Base-by-base conservation (phyloP, 1,140 invertebrate species). In the Armadillidium nasatum region DNA sequence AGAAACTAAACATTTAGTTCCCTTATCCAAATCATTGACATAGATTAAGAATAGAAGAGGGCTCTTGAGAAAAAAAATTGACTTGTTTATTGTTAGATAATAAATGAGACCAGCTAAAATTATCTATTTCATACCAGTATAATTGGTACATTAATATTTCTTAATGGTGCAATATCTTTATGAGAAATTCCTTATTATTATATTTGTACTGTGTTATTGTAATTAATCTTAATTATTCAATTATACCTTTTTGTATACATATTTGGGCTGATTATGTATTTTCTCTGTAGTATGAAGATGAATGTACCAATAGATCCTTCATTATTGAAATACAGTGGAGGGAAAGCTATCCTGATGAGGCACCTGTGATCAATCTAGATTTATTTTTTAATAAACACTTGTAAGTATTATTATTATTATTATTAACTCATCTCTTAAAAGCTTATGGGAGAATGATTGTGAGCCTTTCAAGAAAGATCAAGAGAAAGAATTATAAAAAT, bases 341-440 rank as follows among this genome's bases (percentile, higher is more conserved):
- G 44, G 87, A 89, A 7, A 89, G 89, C 73, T 98, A 98, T 86
- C 95, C 95, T 33, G 89, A 91, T 67, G 90, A 91, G 79, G 88
- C 89, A 81, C 95, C 95, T 45, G 85, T 83, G 10, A 88, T 97
- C 66, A 96, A 92, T 85, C 87, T 98, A 87, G 91, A 96, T 83
- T 90, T 93, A 44, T 98, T 97, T 86, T 97, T 95, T 83, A 98
- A 98, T 86, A 92, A 93, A 83, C 91, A 94, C 85, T 85, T 96
- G 94, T 96, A 88, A 91, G 91, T 90, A 69, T 44, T 33, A 33
- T 33, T 33, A 33, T 33, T 33, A 33, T 33, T 33, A 33, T 33
- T 33, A 33, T 33, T 33, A 33, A n/a, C n/a, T n/a, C n/a, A n/a
- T n/a, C n/a, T n/a, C n/a, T n/a, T n/a, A n/a, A n/a, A n/a, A n/a